Base-by-base conservation (phyloP, 2,797 vertebrate genomes). In the Hafferia zeledoni region DNA sequence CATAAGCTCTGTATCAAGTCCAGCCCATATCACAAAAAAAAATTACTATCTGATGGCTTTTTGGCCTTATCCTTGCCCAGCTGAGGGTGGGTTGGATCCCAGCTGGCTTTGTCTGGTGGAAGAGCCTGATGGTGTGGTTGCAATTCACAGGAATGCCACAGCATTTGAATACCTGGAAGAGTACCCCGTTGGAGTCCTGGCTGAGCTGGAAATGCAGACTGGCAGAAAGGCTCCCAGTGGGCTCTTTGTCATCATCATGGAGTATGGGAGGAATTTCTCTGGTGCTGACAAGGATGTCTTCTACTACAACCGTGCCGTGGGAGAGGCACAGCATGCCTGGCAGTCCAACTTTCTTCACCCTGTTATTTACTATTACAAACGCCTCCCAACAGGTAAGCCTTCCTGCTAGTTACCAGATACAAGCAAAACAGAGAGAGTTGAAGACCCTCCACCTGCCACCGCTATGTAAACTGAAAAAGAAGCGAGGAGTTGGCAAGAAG, bases 281-380 rank as follows among this genome's bases (percentile, higher is more conserved):
- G 98, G 98, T 6, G 97, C 98, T 5, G 98, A 98, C 91, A 98
- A 99, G n/a, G 99, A 99, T 72, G 98, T 98, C 49, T 98, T 99
- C 81, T 99, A 98, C 24, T 97, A 97, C 3, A 98, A 98, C 85
- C 98, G 99, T 67, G 98, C 99, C 0, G 98, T 99, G 95, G 98
- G 98, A 20, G 99, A 99, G 87, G 99, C 98, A 57, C 98, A 98
- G 50, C 98, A 98, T 6, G 99, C 99, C 67, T 99, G 99, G 99
- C 98, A 97, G 80, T 99, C 99, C 17, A 99, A 99, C 97, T 99
- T 99, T 93, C 98, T 99, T 56, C 99, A 99, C 85, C 99, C 99
- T 10, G 99, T 99, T 91, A 97, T 99, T 91, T 99, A 99, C 89
- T 99, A 98, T 92, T 99, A 99, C 90, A 98, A 97, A 63, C 96